A percentile compares a stretch with the other conserved stretches of the same genome.
These are phyloP conservation scores for Morpho deidamia DNA, from an alignment of 2,888 invertebrate species.

Conservation along the genomic window DNA sequence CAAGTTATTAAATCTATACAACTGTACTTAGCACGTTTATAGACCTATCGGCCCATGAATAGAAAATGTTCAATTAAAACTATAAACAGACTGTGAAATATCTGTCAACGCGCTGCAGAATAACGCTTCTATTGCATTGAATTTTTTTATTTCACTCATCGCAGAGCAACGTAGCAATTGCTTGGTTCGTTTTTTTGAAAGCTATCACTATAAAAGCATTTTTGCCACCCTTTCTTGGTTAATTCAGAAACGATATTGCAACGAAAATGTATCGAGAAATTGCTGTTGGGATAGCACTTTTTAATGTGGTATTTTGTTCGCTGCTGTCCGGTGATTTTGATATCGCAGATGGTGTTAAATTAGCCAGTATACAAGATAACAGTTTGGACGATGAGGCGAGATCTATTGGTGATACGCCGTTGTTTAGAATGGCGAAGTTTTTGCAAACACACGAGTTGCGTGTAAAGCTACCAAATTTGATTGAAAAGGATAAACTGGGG, in stretches of 20 bases:
- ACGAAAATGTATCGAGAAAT: conserved; percentile 58
- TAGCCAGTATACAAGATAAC: conserved; percentile 76
- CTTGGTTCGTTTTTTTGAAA: conserved; percentile 69
- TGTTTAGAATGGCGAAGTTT: conserved; percentile 81
- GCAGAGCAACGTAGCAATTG: conserved; percentile 45
- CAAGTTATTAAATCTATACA: too few relatives aligned
- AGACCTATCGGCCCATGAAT: background rate
- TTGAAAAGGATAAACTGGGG: conserved; percentile 82
- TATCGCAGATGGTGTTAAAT: conserved; percentile 80
- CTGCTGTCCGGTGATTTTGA: conserved; percentile 71
- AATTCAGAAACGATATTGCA: conserved; percentile 49
- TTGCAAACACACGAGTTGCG: conserved; percentile 85
- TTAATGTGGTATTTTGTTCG: conserved; percentile 37
- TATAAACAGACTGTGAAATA: conserved; percentile 15
- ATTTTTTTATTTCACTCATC: conserved; percentile 41
- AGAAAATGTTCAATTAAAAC: conserved; percentile 13
- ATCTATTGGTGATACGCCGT: conserved; percentile 65
- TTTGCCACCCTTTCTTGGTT: conserved; percentile 54
- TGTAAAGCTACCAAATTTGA: conserved; percentile 83
- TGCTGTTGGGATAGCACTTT: conserved; percentile 36
- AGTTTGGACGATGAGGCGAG: conserved; percentile 66
- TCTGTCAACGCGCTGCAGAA: conserved; percentile 31
- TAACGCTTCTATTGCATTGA: conserved; percentile 22
- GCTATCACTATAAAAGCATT: conserved; percentile 62
- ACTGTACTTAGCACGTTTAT: too few relatives aligned